Conservation (phyloP, 2,797 vertebrate genomes). For the Lepilemur ruficaudatus region DNA sequence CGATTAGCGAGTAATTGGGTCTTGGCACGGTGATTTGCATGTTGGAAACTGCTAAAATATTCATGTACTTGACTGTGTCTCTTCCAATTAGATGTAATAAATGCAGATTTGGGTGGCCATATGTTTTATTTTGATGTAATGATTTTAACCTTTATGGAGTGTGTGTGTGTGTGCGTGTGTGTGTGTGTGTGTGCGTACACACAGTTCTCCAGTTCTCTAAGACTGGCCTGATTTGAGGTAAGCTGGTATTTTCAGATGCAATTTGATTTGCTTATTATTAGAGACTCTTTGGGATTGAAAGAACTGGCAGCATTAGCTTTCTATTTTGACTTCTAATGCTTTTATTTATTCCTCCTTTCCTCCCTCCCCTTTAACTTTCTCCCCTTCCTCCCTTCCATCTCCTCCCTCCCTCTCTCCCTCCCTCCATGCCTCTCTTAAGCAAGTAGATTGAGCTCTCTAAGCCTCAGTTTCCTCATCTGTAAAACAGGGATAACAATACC, state of each 20-base stretch:
- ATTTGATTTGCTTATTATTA: not conserved
- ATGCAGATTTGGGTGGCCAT: slow-evolving; percentile 57
- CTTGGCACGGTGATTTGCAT: slow-evolving; percentile 56
- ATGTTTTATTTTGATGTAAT: slow-evolving; percentile 64
- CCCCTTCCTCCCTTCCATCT: not conserved
- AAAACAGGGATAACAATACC: not conserved
- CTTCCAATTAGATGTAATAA: slow-evolving; percentile 59
- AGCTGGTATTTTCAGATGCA: slow-evolving; percentile 17
- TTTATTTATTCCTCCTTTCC: not conserved
- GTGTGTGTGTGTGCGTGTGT: not conserved
- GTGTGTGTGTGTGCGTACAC: not conserved
- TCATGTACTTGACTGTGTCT: slow-evolving; percentile 57
- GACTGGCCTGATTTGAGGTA: not conserved
- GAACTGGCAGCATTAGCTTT: not conserved
- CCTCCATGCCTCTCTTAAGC: not conserved
- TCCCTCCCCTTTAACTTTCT: not conserved
- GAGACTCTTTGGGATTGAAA: not conserved
- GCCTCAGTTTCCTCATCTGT: not conserved
- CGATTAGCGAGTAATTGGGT: not conserved
- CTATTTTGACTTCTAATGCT: not conserved
- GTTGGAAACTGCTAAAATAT: slow-evolving; percentile 57
- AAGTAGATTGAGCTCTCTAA: not conserved
- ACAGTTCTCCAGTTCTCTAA: not conserved
- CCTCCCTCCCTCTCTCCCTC: not conserved
- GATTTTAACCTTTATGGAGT: slow-evolving; percentile 62